Evolutionary conservation across 2,113 vertebrate species (phyloP), one percentile per base, ranked within the genome.

Genomic region (Channa argus): DNA sequence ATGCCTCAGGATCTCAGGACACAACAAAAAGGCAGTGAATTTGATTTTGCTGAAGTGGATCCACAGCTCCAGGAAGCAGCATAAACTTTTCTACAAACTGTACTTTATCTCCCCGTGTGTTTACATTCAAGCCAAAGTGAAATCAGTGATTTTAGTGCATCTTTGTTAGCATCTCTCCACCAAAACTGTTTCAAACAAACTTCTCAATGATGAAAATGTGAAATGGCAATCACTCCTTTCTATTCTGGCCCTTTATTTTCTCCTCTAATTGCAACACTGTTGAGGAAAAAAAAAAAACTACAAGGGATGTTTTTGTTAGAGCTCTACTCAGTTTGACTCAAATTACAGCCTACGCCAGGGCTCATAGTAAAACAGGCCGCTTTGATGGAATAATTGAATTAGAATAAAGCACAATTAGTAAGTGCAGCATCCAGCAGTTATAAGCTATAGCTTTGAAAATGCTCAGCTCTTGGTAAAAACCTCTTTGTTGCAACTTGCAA

Each of bases 261-360:
- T 34, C n/a, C 12, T 76, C 38, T 79, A 70, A 79, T 82, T 73
- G 69, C 56, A 24, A 60, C 4, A 0, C 67, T 47, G 24, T 24
- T 24, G n/a, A 76, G n/a, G n/a, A n/a, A n/a, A n/a, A n/a, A n/a
- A 78, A 45, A 63, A 77, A 63, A 69, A 46, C 41, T 56, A 67
- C 38, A 7, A n/a, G 49, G 65, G 36, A 60, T 15, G 15, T 75
- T 71, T 82, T 70, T 63, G 56, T 62, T 44, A 6, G 45, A 71
- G 58, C 15, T 2, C 38, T n/a, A 43, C 53, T 44, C 41, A 51
- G 56, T 53, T 58, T 65, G 63, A 80, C 39, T 76, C 34, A 73
- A 67, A 76, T 79, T 63, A 62, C 47, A 69, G 61, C 63, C 62
- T 8, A 7, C 15, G 13, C 55, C 50, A n/a, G 33, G n/a, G 33